Evolutionary conservation across 2,797 vertebrate species (phyloP), one percentile per base, ranked within the genome.

Genomic region (Cynodonichthys magdalenae): DNA sequence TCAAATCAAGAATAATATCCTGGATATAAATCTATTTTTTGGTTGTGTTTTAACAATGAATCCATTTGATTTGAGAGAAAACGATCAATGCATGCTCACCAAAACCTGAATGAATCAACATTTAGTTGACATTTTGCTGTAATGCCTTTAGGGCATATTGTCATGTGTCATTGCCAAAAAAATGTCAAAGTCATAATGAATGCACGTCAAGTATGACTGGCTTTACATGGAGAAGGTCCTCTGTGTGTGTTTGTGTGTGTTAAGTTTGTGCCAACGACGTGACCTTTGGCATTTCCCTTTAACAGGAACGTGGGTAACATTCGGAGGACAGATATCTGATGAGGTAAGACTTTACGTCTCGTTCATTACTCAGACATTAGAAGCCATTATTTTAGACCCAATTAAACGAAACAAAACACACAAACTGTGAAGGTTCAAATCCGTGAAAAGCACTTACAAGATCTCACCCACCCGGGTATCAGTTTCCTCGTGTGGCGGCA

Each of bases 291-390:
- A 5, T 89, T 66, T 59, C 59, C 31, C 86, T 63, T 85, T 85
- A 42, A 80, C 73, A 99, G 97, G 97, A 86, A 99, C 97, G 0
- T 99, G 97, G 97, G 96, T 99, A 59, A 99, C 97, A 71, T 99
- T 99, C 64, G 97, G 97, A 89, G 96, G 96, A 72, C 97, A 99
- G 68, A 96, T 99, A 90, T 96, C 96, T 76, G 97, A 99, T 9
- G 97, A 99, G 95, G 97, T 99, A 88, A 94, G 94, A 80, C 15
- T 1, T 63, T 1, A 36, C 20, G 51, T 79, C 60, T 63, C 24
- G 63, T 77, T 31, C 34, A 67, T 80, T 46, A 34, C 27, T 68
- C 52, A 14, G 36, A 39, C 53, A 19, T 10, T 46, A 24, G 18
- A 36, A 69, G 59, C 62, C 20, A 41, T 63, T 54, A 60, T 66